Evolutionary conservation across 2,113 vertebrate genomes (phyloP).

Genomic region (Zingel zingel): DNA sequence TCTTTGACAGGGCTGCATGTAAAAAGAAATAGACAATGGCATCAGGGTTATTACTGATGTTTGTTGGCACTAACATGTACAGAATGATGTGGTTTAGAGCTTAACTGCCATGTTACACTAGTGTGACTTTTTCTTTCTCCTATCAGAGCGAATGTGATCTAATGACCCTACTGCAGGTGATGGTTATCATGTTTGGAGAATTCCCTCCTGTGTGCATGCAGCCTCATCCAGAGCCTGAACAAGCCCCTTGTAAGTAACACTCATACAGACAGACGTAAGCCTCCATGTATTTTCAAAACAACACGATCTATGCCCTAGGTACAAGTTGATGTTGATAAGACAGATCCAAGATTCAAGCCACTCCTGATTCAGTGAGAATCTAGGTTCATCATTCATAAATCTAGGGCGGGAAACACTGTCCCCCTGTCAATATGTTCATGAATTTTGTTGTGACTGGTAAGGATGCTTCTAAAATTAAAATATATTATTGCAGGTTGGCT

Average conservation of each 20-base stretch:
- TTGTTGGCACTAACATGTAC: not conserved
- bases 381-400: not conserved
- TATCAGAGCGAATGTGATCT: constrained; percentile 90
- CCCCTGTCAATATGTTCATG: constrained; percentile 10
- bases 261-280: not conserved
- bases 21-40: not conserved
- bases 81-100: not conserved
- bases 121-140: not conserved
- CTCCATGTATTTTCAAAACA: not conserved
- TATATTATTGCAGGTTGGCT: constrained; percentile 38
- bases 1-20: not conserved
- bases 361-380: not conserved
- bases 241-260: constrained; percentile 62
- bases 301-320: not conserved
- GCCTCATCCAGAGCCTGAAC: constrained; percentile 49
- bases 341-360: not conserved
- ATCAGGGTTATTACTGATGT: not conserved
- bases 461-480: not conserved
- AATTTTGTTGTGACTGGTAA: constrained; percentile 4
- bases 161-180: constrained; percentile 90
- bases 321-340: constrained; percentile 26
- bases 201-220: constrained; percentile 89
- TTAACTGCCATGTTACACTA: not conserved
- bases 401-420: not conserved
- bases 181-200: constrained; percentile 91